These are phyloP conservation scores for Eriocheir sinensis DNA, from an alignment of 1,140 invertebrate genomes.

Conservation along the genomic window DNA sequence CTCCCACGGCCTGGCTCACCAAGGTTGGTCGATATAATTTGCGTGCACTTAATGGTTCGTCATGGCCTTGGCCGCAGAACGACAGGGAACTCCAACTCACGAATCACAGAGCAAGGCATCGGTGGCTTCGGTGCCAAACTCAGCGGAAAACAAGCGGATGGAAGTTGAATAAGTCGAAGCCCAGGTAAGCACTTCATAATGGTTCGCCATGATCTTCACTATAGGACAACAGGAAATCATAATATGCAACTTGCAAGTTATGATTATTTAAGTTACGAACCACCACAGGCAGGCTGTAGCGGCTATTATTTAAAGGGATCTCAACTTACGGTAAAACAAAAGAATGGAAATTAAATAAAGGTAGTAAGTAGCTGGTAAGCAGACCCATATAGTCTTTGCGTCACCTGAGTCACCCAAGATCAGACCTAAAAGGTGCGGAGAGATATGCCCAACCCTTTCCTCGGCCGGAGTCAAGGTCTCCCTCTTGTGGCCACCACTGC, in stretches of 20 bases:
- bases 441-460: neutral
- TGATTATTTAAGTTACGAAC: no score
- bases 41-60: constrained; percentile 3
- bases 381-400: no score
- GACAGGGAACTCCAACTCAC: neutral
- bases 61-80: neutral
- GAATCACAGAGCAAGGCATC: no score
- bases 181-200: no score
- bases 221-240: no score
- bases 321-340: neutral
- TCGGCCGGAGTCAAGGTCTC: neutral
- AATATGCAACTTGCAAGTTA: no score
- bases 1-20: neutral
- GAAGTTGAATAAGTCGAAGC: no score
- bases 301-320: neutral
- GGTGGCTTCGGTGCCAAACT: no score
- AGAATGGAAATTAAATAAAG: no score
- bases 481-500: neutral
- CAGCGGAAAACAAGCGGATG: no score
- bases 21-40: neutral
- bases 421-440: neutral
- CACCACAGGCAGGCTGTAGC: neutral
- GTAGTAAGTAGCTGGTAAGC: no score
- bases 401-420: neutral
- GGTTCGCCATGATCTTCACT: no score